A percentile compares a stretch with the other conserved stretches of the same genome.
Evolutionary conservation across 2,797 vertebrate species (phyloP).

Genomic region (Lepus oiostolus): DNA sequence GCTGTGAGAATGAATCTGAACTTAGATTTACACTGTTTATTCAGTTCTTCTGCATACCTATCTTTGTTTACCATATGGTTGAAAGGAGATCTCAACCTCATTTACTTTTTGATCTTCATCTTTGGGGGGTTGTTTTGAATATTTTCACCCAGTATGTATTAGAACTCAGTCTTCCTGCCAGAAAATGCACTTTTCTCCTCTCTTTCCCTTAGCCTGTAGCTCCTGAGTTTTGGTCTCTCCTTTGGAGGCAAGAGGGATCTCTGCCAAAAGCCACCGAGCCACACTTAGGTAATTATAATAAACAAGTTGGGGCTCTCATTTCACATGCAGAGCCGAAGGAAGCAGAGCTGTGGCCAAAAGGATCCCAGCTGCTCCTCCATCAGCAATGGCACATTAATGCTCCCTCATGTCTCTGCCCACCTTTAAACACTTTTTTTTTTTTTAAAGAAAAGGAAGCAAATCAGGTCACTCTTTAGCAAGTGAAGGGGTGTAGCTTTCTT

Average conservation of each 20-base stretch:
- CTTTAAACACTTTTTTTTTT: slow-evolving; percentile 51
- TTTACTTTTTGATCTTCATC: slow-evolving; percentile 28
- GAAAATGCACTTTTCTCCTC: not conserved
- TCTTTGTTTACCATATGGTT: not conserved
- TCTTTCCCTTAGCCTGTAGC: slow-evolving; percentile 22
- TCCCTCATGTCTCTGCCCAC: slow-evolving; percentile 48
- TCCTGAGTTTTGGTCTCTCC: slow-evolving; percentile 68
- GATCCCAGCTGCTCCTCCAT: slow-evolving; percentile 57
- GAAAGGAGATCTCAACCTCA: not conserved
- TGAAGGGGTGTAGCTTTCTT: slow-evolving; percentile 74
- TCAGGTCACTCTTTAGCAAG: slow-evolving; percentile 68
- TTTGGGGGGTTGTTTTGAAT: slow-evolving; percentile 24
- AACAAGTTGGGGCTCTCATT: slow-evolving; percentile 71
- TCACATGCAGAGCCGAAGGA: slow-evolving; percentile 64
- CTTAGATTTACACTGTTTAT: not conserved
- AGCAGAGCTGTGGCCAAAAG: slow-evolving; percentile 58
- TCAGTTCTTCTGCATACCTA: not conserved
- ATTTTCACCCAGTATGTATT: not conserved
- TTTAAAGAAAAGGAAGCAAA: slow-evolving; percentile 73
- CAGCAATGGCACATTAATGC: slow-evolving; percentile 70
- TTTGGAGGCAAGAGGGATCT: slow-evolving; percentile 71
- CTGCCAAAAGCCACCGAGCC: slow-evolving; percentile 79
- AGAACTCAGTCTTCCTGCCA: slow-evolving; percentile 29
- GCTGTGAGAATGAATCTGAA: not conserved
- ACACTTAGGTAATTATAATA: slow-evolving; percentile 80